Percentiles rank a stretch among this genome's conserved stretches.
phyloP scores from a whole-genome alignment of 2,888 invertebrate genomes.

The Sphaerophoria rueppellii region DNA sequence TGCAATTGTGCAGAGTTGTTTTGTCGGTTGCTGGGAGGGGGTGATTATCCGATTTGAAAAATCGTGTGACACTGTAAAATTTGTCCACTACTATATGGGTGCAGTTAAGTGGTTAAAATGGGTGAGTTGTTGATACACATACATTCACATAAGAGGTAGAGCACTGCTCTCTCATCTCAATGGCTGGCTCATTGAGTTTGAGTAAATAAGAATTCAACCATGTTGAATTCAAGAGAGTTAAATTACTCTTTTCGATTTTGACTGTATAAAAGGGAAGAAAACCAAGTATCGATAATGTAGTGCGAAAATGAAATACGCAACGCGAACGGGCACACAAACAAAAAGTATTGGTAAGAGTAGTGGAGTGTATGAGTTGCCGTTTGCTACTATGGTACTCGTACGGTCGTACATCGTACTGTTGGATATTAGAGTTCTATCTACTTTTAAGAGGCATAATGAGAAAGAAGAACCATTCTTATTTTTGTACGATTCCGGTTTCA shows the following conservation, averaged over 20 bases:
- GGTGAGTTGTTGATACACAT: constrained; percentile 30
- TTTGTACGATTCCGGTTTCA: too few species aligned
- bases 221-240: constrained; percentile 7
- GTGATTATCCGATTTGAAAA: constrained; percentile 72
- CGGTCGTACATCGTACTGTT: too few species aligned
- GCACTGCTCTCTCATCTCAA: background rate
- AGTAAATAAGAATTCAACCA: constrained; percentile 28
- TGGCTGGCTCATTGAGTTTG: background rate
- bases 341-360: too few species aligned
- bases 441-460: too few species aligned
- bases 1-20: constrained; percentile 27
- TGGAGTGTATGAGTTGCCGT: too few species aligned
- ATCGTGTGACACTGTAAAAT: constrained; percentile 76
- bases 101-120: constrained; percentile 50
- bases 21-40: constrained; percentile 30
- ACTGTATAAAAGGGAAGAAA: constrained; percentile 22
- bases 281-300: constrained; percentile 74
- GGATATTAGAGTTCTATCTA: too few species aligned
- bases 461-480: too few species aligned
- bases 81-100: constrained; percentile 71
- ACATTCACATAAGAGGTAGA: background rate
- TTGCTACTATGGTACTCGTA: too few species aligned
- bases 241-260: background rate
- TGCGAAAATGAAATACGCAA: too few species aligned
- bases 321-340: too few species aligned